A percentile compares a stretch with the other conserved stretches of the same genome.
Conservation (phyloP, 2,113 vertebrate genomes). For the Pantherophis guttatus region DNA sequence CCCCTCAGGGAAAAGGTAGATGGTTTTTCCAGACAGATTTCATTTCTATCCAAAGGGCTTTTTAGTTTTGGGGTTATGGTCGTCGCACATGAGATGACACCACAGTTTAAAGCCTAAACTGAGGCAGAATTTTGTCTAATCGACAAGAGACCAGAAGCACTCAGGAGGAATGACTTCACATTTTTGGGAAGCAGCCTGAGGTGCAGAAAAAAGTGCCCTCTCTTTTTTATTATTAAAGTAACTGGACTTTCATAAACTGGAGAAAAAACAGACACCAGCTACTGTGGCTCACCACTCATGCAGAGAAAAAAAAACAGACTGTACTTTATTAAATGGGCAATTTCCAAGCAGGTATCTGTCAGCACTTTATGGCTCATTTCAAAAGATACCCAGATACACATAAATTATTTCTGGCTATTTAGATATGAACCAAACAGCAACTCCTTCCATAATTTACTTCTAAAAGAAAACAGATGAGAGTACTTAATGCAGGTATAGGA, state of each 20-base stretch:
- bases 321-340: slow-evolving; percentile 31
- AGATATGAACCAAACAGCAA: neutral
- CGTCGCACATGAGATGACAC: too few species aligned
- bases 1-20: neutral
- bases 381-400: neutral
- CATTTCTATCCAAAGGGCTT: neutral
- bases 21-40: neutral
- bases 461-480: rapidly evolving
- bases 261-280: slow-evolving; percentile 26
- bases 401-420: neutral
- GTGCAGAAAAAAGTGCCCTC: neutral
- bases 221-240: neutral
- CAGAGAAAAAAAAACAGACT: slow-evolving; percentile 25
- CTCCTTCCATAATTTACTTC: neutral
- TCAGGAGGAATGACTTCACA: neutral
- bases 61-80: neutral
- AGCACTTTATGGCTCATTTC: neutral
- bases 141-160: rapidly evolving
- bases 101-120: neutral
- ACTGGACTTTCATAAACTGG: neutral
- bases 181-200: neutral
- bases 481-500: neutral
- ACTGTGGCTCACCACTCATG: slow-evolving; percentile 34
- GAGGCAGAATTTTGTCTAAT: neutral
- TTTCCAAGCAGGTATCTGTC: rapidly evolving